Conservation (phyloP, 2,113 vertebrate species). For the Chaenogobius annularis region DNA sequence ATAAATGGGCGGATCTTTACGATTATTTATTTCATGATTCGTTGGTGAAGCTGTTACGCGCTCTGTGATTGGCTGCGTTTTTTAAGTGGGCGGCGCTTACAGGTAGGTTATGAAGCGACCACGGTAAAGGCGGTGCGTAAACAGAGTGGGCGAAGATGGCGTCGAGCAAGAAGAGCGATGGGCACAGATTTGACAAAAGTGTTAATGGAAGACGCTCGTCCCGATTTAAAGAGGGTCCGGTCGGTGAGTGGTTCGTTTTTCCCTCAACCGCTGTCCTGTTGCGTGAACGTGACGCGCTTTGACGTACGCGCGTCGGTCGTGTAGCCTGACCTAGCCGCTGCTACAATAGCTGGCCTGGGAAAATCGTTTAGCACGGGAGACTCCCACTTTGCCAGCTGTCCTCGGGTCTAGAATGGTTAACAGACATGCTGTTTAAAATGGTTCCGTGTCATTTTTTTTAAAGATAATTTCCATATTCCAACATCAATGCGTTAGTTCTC, state of each 20-base stretch:
- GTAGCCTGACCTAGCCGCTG: constrained; percentile 32
- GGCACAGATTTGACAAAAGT: constrained; percentile 62
- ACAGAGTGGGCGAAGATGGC: constrained; percentile 74
- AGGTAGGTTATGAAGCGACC: constrained; percentile 55
- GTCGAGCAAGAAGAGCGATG: constrained; percentile 69
- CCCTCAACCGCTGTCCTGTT: constrained; percentile 2
- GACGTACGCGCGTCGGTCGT: constrained; percentile 2
- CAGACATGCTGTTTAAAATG: neutral
- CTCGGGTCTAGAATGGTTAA: neutral
- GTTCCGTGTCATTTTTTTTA: neutral
- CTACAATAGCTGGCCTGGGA: constrained; percentile 24
- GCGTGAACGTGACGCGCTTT: neutral
- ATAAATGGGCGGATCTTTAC: neutral
- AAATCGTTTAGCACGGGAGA: constrained; percentile 3
- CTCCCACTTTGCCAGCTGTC: constrained; percentile 13
- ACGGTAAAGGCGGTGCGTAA: constrained; percentile 51
- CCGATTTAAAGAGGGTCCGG: constrained; percentile 71
- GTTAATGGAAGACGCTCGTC: constrained; percentile 72
- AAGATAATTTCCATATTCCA: neutral
- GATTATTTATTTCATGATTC: constrained; percentile 36
- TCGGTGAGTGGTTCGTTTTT: constrained; percentile 58
- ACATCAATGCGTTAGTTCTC: neutral
- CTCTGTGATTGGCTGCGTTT: constrained; percentile 40
- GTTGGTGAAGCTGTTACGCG: neutral
- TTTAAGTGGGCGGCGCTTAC: constrained; percentile 41